Evolutionary conservation across 2,888 invertebrate species (phyloP).

Genomic region (Drosophila recens): DNA sequence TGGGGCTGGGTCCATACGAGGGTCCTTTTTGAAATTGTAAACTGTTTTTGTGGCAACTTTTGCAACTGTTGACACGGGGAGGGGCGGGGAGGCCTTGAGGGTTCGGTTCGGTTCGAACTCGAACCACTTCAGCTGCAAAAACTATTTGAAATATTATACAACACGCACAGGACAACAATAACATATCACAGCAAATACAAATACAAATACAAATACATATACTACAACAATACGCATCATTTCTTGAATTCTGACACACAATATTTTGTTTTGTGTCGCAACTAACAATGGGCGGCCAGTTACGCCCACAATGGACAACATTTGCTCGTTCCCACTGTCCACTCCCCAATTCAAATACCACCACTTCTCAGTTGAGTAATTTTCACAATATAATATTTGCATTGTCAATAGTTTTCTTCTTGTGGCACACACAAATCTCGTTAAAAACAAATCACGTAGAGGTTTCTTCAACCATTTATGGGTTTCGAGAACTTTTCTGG

Average conservation of each 20-base stretch:
- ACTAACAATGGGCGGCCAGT: constrained; percentile 29
- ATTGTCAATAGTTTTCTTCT: constrained; percentile 75
- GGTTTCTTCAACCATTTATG: constrained; percentile 17
- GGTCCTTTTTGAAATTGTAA: constrained; percentile 67
- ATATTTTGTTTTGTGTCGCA: constrained; percentile 63
- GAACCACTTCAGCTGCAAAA: constrained; percentile 67
- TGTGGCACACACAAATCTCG: constrained; percentile 56
- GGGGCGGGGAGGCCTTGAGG: constrained; percentile 16
- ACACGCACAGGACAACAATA: constrained; percentile 39
- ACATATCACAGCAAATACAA: constrained; percentile 15
- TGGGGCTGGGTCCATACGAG: constrained; percentile 18
- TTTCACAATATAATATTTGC: constrained; percentile 73
- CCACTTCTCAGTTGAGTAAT: constrained; percentile 40
- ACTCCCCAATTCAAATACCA: background rate
- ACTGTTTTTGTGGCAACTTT: constrained; percentile 69
- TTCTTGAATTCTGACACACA: constrained; percentile 67
- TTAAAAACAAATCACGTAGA: constrained; percentile 79
- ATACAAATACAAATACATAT: background rate
- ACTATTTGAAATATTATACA: constrained; percentile 74
- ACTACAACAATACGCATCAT: constrained; percentile 35
- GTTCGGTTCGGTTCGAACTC: constrained; percentile 30
- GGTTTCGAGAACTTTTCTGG: constrained; percentile 51
- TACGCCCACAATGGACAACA: constrained; percentile 54
- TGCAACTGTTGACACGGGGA: constrained; percentile 46
- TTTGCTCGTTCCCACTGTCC: constrained; percentile 23